Percentiles rank a stretch among this genome's conserved stretches.
Evolutionary conservation across 2,888 invertebrate genomes (phyloP).

Genomic region (Cerceris rybyensis): DNA sequence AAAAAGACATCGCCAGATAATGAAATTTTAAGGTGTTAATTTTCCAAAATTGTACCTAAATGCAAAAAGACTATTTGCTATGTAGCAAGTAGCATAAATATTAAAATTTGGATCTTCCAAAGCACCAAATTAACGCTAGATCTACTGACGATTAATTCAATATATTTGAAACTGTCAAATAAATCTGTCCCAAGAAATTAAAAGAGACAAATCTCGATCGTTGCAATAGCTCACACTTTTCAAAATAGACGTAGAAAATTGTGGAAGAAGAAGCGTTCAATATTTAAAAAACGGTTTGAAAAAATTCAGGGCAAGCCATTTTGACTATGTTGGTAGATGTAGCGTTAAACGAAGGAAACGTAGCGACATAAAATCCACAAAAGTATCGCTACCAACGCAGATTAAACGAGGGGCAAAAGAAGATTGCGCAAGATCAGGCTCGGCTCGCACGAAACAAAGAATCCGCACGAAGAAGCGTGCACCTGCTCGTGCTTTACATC

Average conservation of each 20-base stretch:
- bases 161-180: no score
- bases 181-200: no score
- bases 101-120: not conserved
- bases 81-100: no score
- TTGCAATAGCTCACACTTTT: not conserved
- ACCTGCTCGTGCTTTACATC: constrained; percentile 43
- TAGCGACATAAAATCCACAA: not conserved
- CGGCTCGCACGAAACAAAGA: constrained; percentile 39
- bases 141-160: no score
- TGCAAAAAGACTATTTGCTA: no score
- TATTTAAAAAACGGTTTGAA: no score
- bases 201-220: not conserved
- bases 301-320: no score
- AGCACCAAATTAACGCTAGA: not conserved
- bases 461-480: constrained; percentile 28
- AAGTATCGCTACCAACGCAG: not conserved
- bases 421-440: not conserved
- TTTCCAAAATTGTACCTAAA: no score
- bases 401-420: not conserved
- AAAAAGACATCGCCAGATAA: no score
- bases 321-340: no score
- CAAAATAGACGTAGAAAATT: not conserved
- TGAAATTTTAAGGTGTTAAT: no score
- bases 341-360: not conserved
- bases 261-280: no score